phyloP scores from a whole-genome alignment of 1,140 invertebrate species.

The Arctopsyche grandis region DNA sequence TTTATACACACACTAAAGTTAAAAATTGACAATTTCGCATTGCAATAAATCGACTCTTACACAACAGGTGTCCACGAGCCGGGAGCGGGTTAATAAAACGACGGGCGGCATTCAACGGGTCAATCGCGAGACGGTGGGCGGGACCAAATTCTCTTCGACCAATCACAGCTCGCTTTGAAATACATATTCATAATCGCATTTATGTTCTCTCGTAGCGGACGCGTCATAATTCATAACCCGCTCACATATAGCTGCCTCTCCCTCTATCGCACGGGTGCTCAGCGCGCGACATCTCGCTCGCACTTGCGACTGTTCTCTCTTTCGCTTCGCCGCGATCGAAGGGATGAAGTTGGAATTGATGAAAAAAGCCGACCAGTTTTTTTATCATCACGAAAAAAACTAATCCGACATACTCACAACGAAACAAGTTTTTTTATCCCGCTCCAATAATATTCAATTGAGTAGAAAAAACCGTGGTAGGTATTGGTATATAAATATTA shows the following conservation, averaged over 20 bases:
- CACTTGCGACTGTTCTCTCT: neutral
- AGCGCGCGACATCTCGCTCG: neutral
- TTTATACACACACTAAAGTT: no score
- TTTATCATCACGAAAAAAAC: neutral
- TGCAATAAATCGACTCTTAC: neutral
- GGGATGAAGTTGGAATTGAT: neutral
- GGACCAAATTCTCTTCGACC: slow-evolving; percentile 32
- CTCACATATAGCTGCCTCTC: slow-evolving; percentile 27
- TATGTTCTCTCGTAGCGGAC: slow-evolving; percentile 18
- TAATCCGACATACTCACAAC: neutral
- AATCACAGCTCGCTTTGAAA: slow-evolving; percentile 39
- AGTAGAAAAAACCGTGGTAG: neutral
- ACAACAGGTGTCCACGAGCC: slow-evolving; percentile 14
- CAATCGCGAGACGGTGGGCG: slow-evolving; percentile 43
- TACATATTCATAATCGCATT: slow-evolving; percentile 52
- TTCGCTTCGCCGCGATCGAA: neutral
- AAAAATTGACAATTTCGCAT: no score
- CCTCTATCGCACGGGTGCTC: neutral
- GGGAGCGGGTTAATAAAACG: slow-evolving; percentile 36
- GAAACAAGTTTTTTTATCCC: slow-evolving; percentile 5
- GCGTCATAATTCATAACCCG: slow-evolving; percentile 53
- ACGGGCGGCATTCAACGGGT: slow-evolving; percentile 33
- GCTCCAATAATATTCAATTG: slow-evolving; percentile 1
- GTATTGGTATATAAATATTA: no score
- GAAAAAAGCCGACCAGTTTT: neutral